phyloP scores from a whole-genome alignment of 2,113 vertebrate species.

The Dicrurus megarhynchus region DNA sequence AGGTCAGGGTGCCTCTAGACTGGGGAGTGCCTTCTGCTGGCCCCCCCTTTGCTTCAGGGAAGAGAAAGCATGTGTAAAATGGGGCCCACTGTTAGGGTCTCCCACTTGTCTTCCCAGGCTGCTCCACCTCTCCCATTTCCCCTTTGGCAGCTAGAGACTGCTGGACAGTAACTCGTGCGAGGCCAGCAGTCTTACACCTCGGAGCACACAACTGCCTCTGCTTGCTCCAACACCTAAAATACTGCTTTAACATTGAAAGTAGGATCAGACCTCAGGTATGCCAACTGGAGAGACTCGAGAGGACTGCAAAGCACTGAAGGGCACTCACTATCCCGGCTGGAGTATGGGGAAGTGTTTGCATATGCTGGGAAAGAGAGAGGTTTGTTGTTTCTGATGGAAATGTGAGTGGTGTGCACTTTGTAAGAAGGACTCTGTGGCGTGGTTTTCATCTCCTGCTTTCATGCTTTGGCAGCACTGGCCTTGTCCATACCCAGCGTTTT shows the following conservation, averaged over 20 bases:
- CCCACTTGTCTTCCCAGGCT: not conserved
- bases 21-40: not conserved
- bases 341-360: not conserved
- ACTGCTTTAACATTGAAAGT: not conserved
- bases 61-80: not conserved
- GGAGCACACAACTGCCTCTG: rapidly evolving
- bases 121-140: not conserved
- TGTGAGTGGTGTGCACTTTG: rapidly evolving
- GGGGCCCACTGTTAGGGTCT: not conserved
- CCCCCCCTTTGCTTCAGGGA: rapidly evolving
- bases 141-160: not conserved
- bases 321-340: not conserved
- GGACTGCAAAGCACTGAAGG: not conserved
- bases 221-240: not conserved
- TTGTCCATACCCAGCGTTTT: not conserved
- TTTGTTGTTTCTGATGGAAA: not conserved
- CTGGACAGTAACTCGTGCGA: not conserved
- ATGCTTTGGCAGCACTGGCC: not conserved
- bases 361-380: not conserved
- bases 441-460: not conserved
- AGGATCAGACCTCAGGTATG: not conserved
- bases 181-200: not conserved
- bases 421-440: rapidly evolving
- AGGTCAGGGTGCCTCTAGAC: not conserved
- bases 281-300: rapidly evolving